Evolutionary conservation across 2,888 invertebrate species (phyloP).

Genomic region (Mimumesa dahlbomi): DNA sequence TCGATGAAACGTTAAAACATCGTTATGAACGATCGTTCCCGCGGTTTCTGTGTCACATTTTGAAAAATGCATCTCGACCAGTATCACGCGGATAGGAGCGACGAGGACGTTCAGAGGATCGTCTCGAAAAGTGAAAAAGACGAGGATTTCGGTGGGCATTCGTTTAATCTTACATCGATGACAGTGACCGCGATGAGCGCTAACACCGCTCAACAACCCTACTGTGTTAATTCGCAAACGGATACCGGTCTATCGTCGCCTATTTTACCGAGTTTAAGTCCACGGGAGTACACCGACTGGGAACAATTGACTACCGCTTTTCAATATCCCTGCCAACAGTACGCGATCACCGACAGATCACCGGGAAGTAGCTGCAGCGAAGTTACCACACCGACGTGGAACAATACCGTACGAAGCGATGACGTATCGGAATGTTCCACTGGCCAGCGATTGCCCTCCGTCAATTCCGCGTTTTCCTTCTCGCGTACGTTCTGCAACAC

Average conservation of each 20-base stretch:
- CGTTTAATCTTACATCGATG: conserved; percentile 39
- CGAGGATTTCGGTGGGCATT: conserved; percentile 41
- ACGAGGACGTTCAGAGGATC: conserved; percentile 54
- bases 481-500: conserved; percentile 68
- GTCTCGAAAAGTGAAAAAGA: conserved; percentile 32
- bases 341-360: conserved; percentile 50
- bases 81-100: conserved; percentile 55
- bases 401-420: conserved; percentile 30
- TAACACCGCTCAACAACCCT: conserved; percentile 50
- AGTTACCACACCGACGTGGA: conserved; percentile 69
- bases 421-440: conserved; percentile 30
- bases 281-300: conserved; percentile 67
- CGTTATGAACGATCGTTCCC: conserved; percentile 26
- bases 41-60: background rate
- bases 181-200: conserved; percentile 17
- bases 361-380: conserved; percentile 72
- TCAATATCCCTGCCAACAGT: conserved; percentile 64
- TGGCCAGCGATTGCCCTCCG: conserved; percentile 67
- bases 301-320: conserved; percentile 69
- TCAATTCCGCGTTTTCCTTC: conserved; percentile 75
- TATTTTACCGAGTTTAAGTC: conserved; percentile 50
- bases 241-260: conserved; percentile 54
- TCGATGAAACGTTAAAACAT: conserved; percentile 8
- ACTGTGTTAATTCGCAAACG: conserved; percentile 64
- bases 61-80: conserved; percentile 70